A percentile compares a stretch with the other conserved stretches of the same genome.
Evolutionary conservation across 1,140 invertebrate genomes (phyloP).

Genomic region (Danaus melanippus): DNA sequence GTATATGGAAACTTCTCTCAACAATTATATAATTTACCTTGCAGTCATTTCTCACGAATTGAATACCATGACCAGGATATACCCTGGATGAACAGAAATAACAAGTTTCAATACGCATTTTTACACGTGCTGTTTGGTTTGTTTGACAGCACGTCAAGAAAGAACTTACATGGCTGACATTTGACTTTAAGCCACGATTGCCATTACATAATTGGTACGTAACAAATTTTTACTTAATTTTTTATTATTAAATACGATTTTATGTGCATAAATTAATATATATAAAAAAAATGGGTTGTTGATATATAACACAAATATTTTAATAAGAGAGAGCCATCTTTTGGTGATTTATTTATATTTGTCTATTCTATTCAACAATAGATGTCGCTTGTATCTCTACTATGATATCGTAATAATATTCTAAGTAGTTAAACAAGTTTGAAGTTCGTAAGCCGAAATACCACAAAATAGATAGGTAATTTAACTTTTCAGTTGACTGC

Average conservation of each 20-base stretch:
- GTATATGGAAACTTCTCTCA: no score
- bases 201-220: not conserved
- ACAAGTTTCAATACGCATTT: constrained; percentile 91
- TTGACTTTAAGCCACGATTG: not conserved
- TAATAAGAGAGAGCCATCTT: constrained; percentile 8
- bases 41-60: constrained; percentile 90
- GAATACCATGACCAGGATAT: constrained; percentile 87
- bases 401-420: not conserved
- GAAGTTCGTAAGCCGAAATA: constrained; percentile 23
- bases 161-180: constrained; percentile 15
- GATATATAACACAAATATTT: constrained; percentile 1
- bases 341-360: not conserved
- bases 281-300: not conserved
- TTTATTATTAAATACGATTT: not conserved
- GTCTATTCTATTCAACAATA: constrained; percentile 25
- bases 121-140: constrained; percentile 58
- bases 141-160: constrained; percentile 47
- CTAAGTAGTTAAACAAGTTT: constrained; percentile 20
- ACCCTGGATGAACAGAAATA: constrained; percentile 91
- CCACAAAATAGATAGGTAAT: constrained; percentile 29
- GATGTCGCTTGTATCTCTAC: constrained; percentile 24
- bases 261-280: not conserved
- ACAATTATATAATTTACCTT: constrained; percentile 74
- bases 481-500: constrained; percentile 46
- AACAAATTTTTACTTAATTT: not conserved